These are phyloP conservation scores for Archocentrus centrarchus DNA, from an alignment of 2,113 vertebrate species.

Conservation along the genomic window DNA sequence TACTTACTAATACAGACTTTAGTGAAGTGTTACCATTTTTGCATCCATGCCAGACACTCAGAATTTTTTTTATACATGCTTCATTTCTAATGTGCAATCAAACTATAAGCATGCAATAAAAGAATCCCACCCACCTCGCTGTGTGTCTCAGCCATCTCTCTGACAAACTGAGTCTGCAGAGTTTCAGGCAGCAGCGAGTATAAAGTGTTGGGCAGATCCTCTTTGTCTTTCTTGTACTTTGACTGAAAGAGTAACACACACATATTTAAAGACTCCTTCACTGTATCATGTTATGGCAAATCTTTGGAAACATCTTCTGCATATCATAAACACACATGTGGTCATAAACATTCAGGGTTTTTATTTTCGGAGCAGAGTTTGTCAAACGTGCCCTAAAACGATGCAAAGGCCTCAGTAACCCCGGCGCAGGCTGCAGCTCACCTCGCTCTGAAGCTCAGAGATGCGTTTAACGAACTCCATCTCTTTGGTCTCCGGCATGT, in stretches of 20 bases:
- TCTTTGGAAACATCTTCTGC: too few relatives aligned
- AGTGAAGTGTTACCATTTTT: not conserved
- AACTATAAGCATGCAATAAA: not conserved
- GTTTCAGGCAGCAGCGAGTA: constrained; percentile 66
- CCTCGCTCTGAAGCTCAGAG: constrained; percentile 88
- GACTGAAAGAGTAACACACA: not conserved
- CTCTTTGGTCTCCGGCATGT: constrained; percentile 90
- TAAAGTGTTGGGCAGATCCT: constrained; percentile 56
- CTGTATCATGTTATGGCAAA: too few relatives aligned
- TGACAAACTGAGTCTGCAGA: constrained; percentile 60
- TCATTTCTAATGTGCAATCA: not conserved
- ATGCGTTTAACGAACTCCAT: constrained; percentile 88
- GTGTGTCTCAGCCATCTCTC: constrained; percentile 57
- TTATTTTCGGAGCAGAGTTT: not conserved
- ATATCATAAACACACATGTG: rapidly evolving
- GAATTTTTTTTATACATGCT: rapidly evolving
- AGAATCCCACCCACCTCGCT: constrained; percentile 40
- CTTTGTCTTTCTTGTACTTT: constrained; percentile 65
- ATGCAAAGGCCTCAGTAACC: rapidly evolving
- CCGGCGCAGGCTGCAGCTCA: not conserved
- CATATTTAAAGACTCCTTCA: too few relatives aligned
- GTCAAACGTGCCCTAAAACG: not conserved
- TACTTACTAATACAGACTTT: not conserved
- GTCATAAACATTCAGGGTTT: not conserved
- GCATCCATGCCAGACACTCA: rapidly evolving